A percentile compares a stretch with the other conserved stretches of the same genome.
phyloP scores from a whole-genome alignment of 2,797 vertebrate species.

The Pampus argenteus region DNA sequence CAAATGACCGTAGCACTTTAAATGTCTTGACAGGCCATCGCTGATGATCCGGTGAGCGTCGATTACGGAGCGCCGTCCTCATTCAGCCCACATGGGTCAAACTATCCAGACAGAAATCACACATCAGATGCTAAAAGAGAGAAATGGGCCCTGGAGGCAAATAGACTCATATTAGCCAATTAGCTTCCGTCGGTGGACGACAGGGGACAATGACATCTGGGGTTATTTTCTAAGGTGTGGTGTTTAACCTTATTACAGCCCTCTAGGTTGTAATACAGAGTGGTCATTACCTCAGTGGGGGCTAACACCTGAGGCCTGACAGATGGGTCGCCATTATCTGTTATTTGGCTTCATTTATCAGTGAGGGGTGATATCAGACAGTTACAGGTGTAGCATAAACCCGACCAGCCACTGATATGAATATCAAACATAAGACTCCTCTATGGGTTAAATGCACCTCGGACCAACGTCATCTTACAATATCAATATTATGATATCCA shows the following conservation, averaged over 20 bases:
- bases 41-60: conserved; percentile 44
- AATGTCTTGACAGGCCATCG: conserved; percentile 56
- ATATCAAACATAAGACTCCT: too few relatives aligned
- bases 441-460: too few relatives aligned
- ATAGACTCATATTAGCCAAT: conserved; percentile 64
- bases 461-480: too few relatives aligned
- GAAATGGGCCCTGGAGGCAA: conserved; percentile 53
- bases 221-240: conserved; percentile 56
- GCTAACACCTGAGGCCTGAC: conserved; percentile 40
- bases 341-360: conserved; percentile 57
- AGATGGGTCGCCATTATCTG: conserved; percentile 63
- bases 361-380: conserved; percentile 39
- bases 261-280: conserved; percentile 48
- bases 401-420: conserved; percentile 13
- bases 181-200: conserved; percentile 46
- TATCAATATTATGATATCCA: too few relatives aligned
- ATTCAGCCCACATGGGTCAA: conserved; percentile 55
- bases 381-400: conserved; percentile 31
- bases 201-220: conserved; percentile 47
- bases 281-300: conserved; percentile 53
- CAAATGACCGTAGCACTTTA: conserved; percentile 31
- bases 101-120: conserved; percentile 43
- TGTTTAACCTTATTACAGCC: conserved; percentile 67
- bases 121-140: conserved; percentile 37
- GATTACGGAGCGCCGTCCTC: conserved; percentile 29